Evolutionary conservation across 2,797 vertebrate species (phyloP), one percentile per base, ranked within the genome.

Genomic region (Tauraco hartlaubi): DNA sequence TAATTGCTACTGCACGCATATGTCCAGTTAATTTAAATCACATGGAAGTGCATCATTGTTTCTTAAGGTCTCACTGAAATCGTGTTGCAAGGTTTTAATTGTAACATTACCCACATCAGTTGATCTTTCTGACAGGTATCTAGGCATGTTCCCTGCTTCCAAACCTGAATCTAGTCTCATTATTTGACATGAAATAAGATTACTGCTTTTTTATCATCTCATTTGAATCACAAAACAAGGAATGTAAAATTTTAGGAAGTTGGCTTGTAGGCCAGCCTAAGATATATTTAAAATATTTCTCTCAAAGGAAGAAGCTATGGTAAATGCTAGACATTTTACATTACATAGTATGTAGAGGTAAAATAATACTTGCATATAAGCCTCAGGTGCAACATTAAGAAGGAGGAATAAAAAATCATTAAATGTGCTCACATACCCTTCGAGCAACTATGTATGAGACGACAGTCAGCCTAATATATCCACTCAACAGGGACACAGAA

Each of bases 11-110:
- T 78, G 68, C 68, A 85, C 95, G 55, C 61, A 35, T 85, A 77
- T 69, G 64, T 96, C 85, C 87, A 85, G 80, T 94, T 97, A 90
- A 95, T 97, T 97, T 97, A 96, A 97, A 85, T 94, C 80, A 91
- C 66, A 78, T 67, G 95, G 73, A 71, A 92, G 33, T 68, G 73
- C 44, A 48, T 94, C 91, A 95, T 59, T 72, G 26, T 85, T 98
- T 94, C 59, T 83, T 83, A 87, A 66, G 37, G 25, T 85, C 77
- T 86, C 33, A 85, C 46, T 80, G 76, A 91, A 87, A 85, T 83
- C 21, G 37, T 35, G 6, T 83, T 82, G 8, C 37, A 75, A 82
- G 48, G 9, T 63, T 96, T 95, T 74, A 84, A 56, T 9, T 54
- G n/a, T 21, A 11, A 66, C 18, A 80, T 33, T 86, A 41, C 7